Base-by-base conservation (phyloP, 2,888 invertebrate genomes). In the Ectemnius cavifrons region DNA sequence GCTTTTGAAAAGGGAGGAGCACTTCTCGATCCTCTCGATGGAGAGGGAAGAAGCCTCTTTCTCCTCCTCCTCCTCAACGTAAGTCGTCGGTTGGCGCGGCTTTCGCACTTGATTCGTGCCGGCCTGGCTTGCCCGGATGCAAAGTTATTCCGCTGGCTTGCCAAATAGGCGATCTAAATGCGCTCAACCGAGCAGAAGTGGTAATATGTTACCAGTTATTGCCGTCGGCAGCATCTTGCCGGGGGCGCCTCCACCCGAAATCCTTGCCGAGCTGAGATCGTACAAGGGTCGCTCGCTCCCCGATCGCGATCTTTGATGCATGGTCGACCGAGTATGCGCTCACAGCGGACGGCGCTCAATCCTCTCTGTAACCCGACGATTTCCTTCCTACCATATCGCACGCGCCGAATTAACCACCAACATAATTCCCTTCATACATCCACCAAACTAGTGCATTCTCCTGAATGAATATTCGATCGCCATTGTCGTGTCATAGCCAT, bases 81-180 rank as follows among this genome's bases (percentile, higher is more conserved):
- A 77, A 79, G 74, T 78, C 65, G 77, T 67, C 74, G 82, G 75
- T 81, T 82, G 82, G 83, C 81, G 82, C 77, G 74, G 75, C 20
- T 74, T 71, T 77, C 83, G 79, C 82, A 76, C 84, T 85, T 82
- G 85, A 85, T 84, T 85, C 85, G 83, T 77, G 83, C 65, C 73
- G 73, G n/a, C 8, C 60, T 66, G 68, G 69, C 75, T 74, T 76
- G 71, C 84, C 81, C 84, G 86, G 86, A 87, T 84, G 86, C 84
- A 86, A 88, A 88, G 86, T 88, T 88, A 88, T 88, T 87, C 87
- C 83, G 83, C 72, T 73, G 78, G 83, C 80, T 85, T 86, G 87
- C 87, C 87, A 88, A 88, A 88, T 87, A 87, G 87, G 85, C 87
- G 87, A 88, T 88, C 87, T 88, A 87, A 88, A 88, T 87, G 87